Conservation (phyloP, 2,113 vertebrate species). For the Silurus asotus region DNA sequence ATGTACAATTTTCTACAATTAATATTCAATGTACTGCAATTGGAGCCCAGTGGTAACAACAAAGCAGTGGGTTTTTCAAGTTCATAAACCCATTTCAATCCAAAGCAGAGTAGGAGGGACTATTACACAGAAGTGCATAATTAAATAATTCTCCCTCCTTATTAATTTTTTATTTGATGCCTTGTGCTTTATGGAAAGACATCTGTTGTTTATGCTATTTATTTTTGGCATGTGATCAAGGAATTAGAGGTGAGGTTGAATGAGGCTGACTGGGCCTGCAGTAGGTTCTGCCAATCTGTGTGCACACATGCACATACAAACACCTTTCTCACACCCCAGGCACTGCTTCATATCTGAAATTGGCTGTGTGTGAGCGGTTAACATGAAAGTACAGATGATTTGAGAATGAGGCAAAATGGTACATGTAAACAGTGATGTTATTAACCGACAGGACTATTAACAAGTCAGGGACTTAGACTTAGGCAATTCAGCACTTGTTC, state of each 20-base stretch:
- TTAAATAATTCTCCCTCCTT: slow-evolving; percentile 14
- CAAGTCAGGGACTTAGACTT: not conserved
- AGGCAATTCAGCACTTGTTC: slow-evolving; percentile 7
- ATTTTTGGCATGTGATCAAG: slow-evolving; percentile 60
- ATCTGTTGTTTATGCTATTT: slow-evolving; percentile 65
- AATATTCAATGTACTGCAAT: not conserved
- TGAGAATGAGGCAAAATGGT: slow-evolving; percentile 5
- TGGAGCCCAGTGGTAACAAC: not conserved
- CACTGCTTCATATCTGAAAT: slow-evolving; percentile 13
- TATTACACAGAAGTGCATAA: slow-evolving; percentile 4
- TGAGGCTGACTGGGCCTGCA: slow-evolving; percentile 57
- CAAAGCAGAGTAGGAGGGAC: not conserved
- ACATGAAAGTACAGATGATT: slow-evolving; percentile 11
- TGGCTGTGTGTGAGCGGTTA: slow-evolving; percentile 6
- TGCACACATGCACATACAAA: slow-evolving; percentile 37
- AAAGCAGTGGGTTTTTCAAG: not conserved
- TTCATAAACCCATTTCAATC: not conserved
- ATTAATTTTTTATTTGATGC: slow-evolving; percentile 53
- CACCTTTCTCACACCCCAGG: slow-evolving; percentile 9
- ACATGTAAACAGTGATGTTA: slow-evolving; percentile 20
- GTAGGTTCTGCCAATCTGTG: slow-evolving; percentile 51
- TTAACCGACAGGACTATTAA: not conserved
- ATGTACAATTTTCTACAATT: not conserved
- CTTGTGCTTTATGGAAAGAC: slow-evolving; percentile 51
- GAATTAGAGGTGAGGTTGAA: slow-evolving; percentile 55